Evolutionary conservation across 2,113 vertebrate species (phyloP), one percentile per base, ranked within the genome.

Genomic region (Hiodon tergisus): DNA sequence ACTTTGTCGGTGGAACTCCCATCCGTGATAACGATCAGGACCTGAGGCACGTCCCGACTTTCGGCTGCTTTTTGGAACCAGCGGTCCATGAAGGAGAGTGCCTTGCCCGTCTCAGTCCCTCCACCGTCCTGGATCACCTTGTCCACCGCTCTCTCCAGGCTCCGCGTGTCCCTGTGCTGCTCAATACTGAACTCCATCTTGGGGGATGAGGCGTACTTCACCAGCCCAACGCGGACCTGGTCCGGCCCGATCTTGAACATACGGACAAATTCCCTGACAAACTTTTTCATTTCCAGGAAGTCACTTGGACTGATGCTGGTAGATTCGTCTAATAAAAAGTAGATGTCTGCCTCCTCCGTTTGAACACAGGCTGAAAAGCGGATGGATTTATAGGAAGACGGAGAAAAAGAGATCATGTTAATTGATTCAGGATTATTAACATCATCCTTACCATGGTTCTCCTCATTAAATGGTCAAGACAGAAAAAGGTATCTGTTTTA

Each of bases 271-370:
- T 91, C 89, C 0, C 78, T 83, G 79, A 94, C 90, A 81, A 96
- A 96, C 5, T 54, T 82, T 83, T 94, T 94, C 87, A 95, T 93
- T 69, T 94, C 92, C 0, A 77, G 0, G 66, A 96, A 95, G 79
- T 93, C 86, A 0, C 72, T 0, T 0, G 80, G 78, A 0, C 48
- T 0, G 77, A 94, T 94, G 76, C 92, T 95, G 50, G 85, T 87
- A 0, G 94, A 96, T 0, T 92, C 88, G 82, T 94, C 95, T 2
- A 96, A 85, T 6, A 96, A 83, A 82, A 96, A 97, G 86, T 91
- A 95, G 69, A 95, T 93, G 52, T 95, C 95, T 0, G 93, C 93
- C 86, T 94, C 91, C 70, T 94, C 88, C 0, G 89, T 89, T 8
- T 92, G 80, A 6, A 79, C 3, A 10, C 94, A 97, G 5, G 83